phyloP scores from a whole-genome alignment of 1,140 invertebrate genomes.

The Branchinecta lynchi region DNA sequence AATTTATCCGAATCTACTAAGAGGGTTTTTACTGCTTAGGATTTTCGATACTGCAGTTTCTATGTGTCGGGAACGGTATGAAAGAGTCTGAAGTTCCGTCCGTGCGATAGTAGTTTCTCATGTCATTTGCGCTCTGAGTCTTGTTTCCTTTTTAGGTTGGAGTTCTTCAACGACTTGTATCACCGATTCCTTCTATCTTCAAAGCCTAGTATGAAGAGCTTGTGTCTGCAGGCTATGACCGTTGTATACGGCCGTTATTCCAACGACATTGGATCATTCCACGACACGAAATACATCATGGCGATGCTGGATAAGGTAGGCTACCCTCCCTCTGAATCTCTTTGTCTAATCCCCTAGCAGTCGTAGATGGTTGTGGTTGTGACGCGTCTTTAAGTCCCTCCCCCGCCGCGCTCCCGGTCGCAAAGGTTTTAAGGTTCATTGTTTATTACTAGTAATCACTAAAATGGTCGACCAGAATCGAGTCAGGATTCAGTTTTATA shows the following conservation, averaged over 20 bases:
- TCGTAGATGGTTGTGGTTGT: too few relatives aligned
- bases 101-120: neutral
- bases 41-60: too few relatives aligned
- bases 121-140: conserved; percentile 13
- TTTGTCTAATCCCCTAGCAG: too few relatives aligned
- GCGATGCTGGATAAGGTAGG: conserved; percentile 79
- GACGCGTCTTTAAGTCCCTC: too few relatives aligned
- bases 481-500: too few relatives aligned
- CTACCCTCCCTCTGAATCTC: too few relatives aligned
- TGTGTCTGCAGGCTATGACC: conserved; percentile 87
- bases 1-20: too few relatives aligned
- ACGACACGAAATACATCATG: conserved; percentile 91
- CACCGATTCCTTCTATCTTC: conserved; percentile 85
- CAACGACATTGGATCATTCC: conserved; percentile 92
- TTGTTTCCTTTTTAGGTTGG: conserved; percentile 46
- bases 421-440: too few relatives aligned
- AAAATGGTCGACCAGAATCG: too few relatives aligned
- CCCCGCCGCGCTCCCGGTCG: too few relatives aligned
- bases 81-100: conserved; percentile 16
- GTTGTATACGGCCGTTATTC: conserved; percentile 91
- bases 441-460: too few relatives aligned
- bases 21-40: too few relatives aligned
- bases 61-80: conserved; percentile 15
- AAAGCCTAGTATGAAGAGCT: conserved; percentile 79
- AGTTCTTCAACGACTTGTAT: conserved; percentile 98